Conservation (phyloP, 2,888 invertebrate species). For the Agrotis ipsilon region DNA sequence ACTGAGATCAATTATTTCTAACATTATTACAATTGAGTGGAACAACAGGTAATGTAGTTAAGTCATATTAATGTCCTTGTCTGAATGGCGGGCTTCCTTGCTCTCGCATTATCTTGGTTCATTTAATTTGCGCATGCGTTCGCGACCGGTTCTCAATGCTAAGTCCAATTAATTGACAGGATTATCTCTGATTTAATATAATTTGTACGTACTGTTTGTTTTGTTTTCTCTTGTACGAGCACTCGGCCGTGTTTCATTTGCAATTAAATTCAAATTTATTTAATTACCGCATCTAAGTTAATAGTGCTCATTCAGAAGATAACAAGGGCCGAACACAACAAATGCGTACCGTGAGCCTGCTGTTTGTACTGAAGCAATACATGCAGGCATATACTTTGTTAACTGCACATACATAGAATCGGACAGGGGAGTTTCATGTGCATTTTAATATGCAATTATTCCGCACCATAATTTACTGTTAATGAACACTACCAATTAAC, state of each 20-base stretch:
- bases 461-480: slow-evolving; percentile 22
- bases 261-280: slow-evolving; percentile 73
- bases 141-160: slow-evolving; percentile 87
- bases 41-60: slow-evolving; percentile 70
- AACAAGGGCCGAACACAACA: slow-evolving; percentile 47
- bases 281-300: slow-evolving; percentile 65
- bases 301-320: slow-evolving; percentile 57
- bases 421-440: slow-evolving; percentile 11
- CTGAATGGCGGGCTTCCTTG: slow-evolving; percentile 74
- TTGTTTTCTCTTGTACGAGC: slow-evolving; percentile 80
- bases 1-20: slow-evolving; percentile 31
- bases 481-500: slow-evolving; percentile 42
- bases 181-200: slow-evolving; percentile 91
- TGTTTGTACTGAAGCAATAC: slow-evolving; percentile 19
- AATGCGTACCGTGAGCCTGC: slow-evolving; percentile 38
- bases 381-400: slow-evolving; percentile 11
- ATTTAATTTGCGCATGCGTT: slow-evolving; percentile 86
- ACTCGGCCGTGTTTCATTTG: slow-evolving; percentile 76
- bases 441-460: slow-evolving; percentile 45
- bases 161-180: slow-evolving; percentile 91
- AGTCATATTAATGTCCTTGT: slow-evolving; percentile 77
- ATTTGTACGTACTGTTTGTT: slow-evolving; percentile 89
- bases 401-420: slow-evolving; percentile 19
- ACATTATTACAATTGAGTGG: slow-evolving; percentile 34
- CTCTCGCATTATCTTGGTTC: slow-evolving; percentile 80